These are phyloP conservation scores for Drosophila merina DNA, from an alignment of 2,888 invertebrate genomes.

Conservation along the genomic window DNA sequence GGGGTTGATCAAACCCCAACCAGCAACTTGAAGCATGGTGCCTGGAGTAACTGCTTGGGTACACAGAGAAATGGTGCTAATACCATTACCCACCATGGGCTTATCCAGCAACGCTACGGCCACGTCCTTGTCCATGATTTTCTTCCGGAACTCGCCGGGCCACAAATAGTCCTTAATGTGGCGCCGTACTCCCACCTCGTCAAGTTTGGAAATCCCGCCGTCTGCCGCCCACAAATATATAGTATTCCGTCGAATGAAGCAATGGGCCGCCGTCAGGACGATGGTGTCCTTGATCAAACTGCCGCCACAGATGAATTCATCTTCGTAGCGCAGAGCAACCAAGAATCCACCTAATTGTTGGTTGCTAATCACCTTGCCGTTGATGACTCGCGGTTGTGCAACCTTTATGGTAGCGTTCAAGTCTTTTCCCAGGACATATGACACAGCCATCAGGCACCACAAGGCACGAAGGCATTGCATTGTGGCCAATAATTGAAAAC, in stretches of 20 bases:
- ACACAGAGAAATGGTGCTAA: slow-evolving; percentile 35
- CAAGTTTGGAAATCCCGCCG: slow-evolving; percentile 53
- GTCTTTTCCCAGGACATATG: not conserved
- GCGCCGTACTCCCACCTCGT: slow-evolving; percentile 1
- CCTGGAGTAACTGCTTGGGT: not conserved
- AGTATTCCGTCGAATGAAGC: slow-evolving; percentile 33
- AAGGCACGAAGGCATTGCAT: not conserved
- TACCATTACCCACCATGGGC: slow-evolving; percentile 29
- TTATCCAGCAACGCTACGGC: slow-evolving; percentile 34
- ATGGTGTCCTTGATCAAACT: slow-evolving; percentile 42
- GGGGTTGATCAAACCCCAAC: slow-evolving; percentile 57
- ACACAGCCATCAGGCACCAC: not conserved
- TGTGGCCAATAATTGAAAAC: not conserved
- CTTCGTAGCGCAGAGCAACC: slow-evolving; percentile 46
- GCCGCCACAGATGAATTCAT: slow-evolving; percentile 57
- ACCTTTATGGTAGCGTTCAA: slow-evolving; percentile 5
- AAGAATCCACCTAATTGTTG: slow-evolving; percentile 56
- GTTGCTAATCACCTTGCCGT: slow-evolving; percentile 53
- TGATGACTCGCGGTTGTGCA: slow-evolving; percentile 50
- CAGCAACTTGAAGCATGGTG: slow-evolving; percentile 35
- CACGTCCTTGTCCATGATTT: slow-evolving; percentile 60
- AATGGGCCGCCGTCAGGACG: slow-evolving; percentile 63
- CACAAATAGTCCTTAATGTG: slow-evolving; percentile 18
- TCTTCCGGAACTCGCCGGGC: slow-evolving; percentile 26
- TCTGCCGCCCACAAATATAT: slow-evolving; percentile 6